Conservation (phyloP, 2,888 invertebrate genomes). For the Suillia variegata region DNA sequence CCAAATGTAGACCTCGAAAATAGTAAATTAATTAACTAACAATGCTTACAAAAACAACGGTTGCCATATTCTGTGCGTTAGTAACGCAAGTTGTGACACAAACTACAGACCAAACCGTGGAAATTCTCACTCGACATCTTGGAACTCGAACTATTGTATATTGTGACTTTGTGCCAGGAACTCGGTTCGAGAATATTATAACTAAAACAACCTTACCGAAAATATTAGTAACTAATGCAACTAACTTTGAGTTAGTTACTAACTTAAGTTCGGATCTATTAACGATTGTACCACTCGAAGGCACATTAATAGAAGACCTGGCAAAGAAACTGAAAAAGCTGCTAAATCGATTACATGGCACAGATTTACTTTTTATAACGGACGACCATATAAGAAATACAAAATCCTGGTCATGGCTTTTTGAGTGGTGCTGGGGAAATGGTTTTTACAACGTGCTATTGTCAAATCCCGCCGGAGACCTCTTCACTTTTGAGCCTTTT, state of each 20-base stretch:
- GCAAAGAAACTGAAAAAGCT: neutral
- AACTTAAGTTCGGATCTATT: neutral
- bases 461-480: neutral
- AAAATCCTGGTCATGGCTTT: slow-evolving; percentile 15
- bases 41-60: too few relatives aligned
- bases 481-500: slow-evolving; percentile 12
- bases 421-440: slow-evolving; percentile 30
- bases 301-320: neutral
- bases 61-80: too few relatives aligned
- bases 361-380: neutral
- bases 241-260: neutral
- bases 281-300: neutral
- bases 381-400: neutral
- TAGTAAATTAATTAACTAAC: too few relatives aligned
- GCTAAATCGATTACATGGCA: neutral
- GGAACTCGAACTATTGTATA: neutral
- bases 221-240: neutral
- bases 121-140: too few relatives aligned
- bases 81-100: too few relatives aligned
- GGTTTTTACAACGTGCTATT: slow-evolving; percentile 32
- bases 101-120: too few relatives aligned
- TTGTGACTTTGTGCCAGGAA: neutral
- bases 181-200: too few relatives aligned
- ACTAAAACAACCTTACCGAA: too few relatives aligned
- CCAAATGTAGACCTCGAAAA: too few relatives aligned